Evolutionary conservation across 2,113 vertebrate genomes (phyloP).

Genomic region (human (Homo sapiens)): GRCh38 chrX:124117001-124117500

Average conservation of each 20-base stretch:
- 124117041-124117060: slow-evolving; percentile 4
- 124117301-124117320: slow-evolving; percentile 29
- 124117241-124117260: neutral
- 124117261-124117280: neutral
- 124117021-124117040: too few relatives aligned
- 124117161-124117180: neutral
- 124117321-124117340: slow-evolving; percentile 11
- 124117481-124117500: slow-evolving; percentile 41
- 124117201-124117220: neutral
- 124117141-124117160: neutral
- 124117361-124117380: slow-evolving; percentile 34
- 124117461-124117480: neutral
- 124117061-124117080: neutral
- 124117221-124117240: slow-evolving; percentile 29
- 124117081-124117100: neutral
- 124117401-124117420: slow-evolving; percentile 33
- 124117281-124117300: neutral
- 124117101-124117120: slow-evolving; percentile 18
- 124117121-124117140: slow-evolving; percentile 16
- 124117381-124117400: neutral
- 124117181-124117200: neutral
- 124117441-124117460: slow-evolving; percentile 4
- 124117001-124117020: too few relatives aligned
- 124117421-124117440: slow-evolving; percentile 18
- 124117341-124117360: neutral